These are phyloP conservation scores for Chrysaora quinquecirrha DNA, from an alignment of 30 jellyfish, hydroid and myxozoan genomes.

Conservation along the genomic window DNA sequence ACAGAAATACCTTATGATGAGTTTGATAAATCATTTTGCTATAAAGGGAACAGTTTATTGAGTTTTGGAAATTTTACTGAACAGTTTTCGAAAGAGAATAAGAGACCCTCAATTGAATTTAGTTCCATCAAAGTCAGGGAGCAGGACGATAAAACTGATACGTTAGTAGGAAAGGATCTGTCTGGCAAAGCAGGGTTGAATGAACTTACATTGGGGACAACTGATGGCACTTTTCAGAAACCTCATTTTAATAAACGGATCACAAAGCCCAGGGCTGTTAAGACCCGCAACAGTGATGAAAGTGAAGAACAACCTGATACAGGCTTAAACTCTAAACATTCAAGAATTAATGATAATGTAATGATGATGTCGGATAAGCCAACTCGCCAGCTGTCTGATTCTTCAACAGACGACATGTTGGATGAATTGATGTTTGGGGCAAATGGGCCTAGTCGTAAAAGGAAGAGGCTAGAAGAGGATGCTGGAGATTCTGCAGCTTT, in stretches of 20 bases:
- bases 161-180: not conserved
- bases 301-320: not conserved
- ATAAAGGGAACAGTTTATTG: not conserved
- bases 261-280: too few species aligned
- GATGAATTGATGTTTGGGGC: slow-evolving; percentile 3
- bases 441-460: not conserved
- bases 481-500: too few species aligned
- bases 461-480: not conserved
- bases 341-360: not conserved
- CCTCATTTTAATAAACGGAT: too few species aligned
- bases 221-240: too few species aligned
- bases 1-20: slow-evolving; percentile 21
- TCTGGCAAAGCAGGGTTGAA: not conserved
- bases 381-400: not conserved
- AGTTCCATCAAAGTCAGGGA: not conserved
- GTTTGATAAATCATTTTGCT: not conserved
- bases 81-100: too few species aligned
- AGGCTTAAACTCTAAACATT: too few species aligned
- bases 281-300: not conserved
- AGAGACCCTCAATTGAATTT: not conserved
- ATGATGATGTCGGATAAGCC: not conserved
- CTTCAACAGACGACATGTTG: not conserved
- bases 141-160: not conserved
- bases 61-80: not conserved
- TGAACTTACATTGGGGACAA: not conserved